Evolutionary conservation across 2,888 invertebrate genomes (phyloP).

Genomic region (Drosophila acutilabella): DNA sequence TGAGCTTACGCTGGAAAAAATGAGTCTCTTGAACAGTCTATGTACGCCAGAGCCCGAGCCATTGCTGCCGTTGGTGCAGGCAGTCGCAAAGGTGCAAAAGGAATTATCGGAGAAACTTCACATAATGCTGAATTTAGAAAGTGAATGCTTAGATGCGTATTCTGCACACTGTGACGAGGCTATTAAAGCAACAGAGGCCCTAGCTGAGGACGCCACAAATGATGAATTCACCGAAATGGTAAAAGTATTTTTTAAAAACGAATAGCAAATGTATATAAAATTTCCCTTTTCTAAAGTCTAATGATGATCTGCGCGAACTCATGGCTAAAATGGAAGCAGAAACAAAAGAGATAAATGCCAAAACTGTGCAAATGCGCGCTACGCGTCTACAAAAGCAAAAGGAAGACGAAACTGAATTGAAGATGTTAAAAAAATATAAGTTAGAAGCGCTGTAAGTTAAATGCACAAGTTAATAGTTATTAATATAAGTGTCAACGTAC

Average conservation of each 20-base stretch:
- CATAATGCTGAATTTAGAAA: background rate
- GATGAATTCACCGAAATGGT: conserved; percentile 46
- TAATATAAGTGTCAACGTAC: background rate
- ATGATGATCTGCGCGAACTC: background rate
- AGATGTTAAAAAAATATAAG: conserved; percentile 15
- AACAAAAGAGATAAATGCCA: background rate
- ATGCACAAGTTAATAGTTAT: background rate
- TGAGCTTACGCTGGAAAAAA: conserved; percentile 8
- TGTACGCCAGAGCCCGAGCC: background rate
- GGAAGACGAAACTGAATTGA: background rate
- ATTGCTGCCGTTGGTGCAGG: background rate
- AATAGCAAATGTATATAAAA: too few species aligned
- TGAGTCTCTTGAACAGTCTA: conserved; percentile 8
- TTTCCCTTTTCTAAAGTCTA: conserved; percentile 6
- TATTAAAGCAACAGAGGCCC: background rate
- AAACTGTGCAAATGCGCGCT: background rate
- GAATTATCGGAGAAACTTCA: conserved; percentile 10
- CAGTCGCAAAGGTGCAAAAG: background rate
- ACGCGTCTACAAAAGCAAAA: background rate
- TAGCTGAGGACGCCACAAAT: background rate
- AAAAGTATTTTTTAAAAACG: background rate
- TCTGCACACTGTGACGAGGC: conserved; percentile 19
- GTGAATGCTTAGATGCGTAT: conserved; percentile 13
- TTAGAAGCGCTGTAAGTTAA: conserved; percentile 25
- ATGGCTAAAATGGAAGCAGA: background rate